These are phyloP conservation scores for Pipistrellus pygmaeus DNA, from an alignment of 2,797 vertebrate species.

Conservation along the genomic window DNA sequence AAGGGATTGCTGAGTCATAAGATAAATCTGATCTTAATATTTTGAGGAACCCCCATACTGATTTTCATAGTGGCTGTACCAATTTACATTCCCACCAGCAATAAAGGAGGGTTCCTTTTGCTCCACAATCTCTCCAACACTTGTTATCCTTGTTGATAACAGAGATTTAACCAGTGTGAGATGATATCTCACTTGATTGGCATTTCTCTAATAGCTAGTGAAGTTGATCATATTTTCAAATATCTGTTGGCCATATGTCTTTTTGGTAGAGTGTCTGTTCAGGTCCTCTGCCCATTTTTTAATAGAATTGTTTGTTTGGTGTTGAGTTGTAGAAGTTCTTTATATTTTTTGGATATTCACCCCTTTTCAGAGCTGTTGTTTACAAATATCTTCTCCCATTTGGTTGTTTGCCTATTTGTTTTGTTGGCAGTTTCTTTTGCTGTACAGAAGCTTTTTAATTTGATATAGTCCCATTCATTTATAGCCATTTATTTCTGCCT, in stretches of 20 bases:
- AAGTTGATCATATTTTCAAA: background rate
- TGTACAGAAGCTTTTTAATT: background rate
- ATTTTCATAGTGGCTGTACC: background rate
- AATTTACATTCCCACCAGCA: background rate
- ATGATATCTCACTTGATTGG: background rate
- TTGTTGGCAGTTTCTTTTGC: background rate
- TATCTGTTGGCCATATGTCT: background rate
- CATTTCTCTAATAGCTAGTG: background rate
- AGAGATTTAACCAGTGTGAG: background rate
- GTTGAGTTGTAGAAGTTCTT: background rate
- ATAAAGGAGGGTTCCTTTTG: background rate
- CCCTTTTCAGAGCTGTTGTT: background rate
- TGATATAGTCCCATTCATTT: background rate
- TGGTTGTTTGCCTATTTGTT: background rate
- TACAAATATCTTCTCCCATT: background rate
- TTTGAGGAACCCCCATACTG: background rate
- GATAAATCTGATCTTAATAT: background rate
- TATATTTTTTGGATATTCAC: background rate
- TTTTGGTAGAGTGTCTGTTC: background rate
- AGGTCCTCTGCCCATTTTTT: background rate
- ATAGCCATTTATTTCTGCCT: background rate
- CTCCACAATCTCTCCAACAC: background rate
- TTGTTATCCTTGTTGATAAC: background rate
- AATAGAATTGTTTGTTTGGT: background rate
- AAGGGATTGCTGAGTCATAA: background rate